Conservation (phyloP, 2,888 invertebrate species). For the Adelphocoris suturalis region DNA sequence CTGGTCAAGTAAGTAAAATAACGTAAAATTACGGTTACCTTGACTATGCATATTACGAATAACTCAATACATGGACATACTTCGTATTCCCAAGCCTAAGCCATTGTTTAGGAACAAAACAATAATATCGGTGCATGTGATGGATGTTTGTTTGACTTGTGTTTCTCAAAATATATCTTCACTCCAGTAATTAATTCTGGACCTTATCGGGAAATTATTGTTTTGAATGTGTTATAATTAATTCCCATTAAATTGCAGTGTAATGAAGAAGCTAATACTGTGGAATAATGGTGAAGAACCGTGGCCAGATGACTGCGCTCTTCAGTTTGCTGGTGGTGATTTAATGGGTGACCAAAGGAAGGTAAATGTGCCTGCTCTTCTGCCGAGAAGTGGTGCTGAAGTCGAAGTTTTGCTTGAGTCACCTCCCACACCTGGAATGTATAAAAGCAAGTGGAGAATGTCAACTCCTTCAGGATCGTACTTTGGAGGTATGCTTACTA, state of each 20-base stretch:
- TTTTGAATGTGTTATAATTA: too few species aligned
- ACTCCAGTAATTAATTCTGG: too few species aligned
- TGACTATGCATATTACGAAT: too few species aligned
- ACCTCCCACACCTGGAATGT: slow-evolving; percentile 86
- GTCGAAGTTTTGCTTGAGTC: slow-evolving; percentile 90
- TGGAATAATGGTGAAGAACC: slow-evolving; percentile 91
- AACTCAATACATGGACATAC: too few species aligned
- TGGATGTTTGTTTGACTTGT: too few species aligned
- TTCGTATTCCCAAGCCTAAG: too few species aligned
- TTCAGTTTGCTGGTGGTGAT: slow-evolving; percentile 87
- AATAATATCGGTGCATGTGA: too few species aligned
- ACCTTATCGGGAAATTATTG: too few species aligned
- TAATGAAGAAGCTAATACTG: slow-evolving; percentile 93
- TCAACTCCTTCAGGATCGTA: slow-evolving; percentile 91
- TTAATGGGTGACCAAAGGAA: slow-evolving; percentile 81
- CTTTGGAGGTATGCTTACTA: slow-evolving; percentile 88
- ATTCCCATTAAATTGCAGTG: slow-evolving; percentile 29
- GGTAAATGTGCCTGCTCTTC: slow-evolving; percentile 85
- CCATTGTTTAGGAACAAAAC: too few species aligned
- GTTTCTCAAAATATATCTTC: too few species aligned
- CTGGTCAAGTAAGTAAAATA: too few species aligned
- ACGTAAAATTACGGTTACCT: too few species aligned
- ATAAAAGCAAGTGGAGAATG: slow-evolving; percentile 94
- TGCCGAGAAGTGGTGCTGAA: slow-evolving; percentile 88
- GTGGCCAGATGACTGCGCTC: slow-evolving; percentile 92